Evolutionary conservation across 2,113 vertebrate species (phyloP), one percentile per base, ranked within the genome.

Genomic region (Saccopteryx leptura): DNA sequence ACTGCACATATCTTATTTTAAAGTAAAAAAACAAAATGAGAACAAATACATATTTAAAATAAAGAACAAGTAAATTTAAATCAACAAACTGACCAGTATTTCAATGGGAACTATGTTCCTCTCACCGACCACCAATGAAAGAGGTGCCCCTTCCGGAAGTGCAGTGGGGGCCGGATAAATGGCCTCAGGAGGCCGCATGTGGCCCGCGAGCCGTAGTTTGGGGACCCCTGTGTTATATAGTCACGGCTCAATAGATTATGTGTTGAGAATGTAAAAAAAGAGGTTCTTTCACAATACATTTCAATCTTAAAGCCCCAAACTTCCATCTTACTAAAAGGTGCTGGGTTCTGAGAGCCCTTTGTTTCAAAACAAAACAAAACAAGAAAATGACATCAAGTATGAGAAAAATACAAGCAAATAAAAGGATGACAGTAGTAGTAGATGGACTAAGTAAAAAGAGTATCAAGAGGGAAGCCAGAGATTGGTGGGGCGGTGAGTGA

Each of bases 251-350:
- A 11, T 61, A 63, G 63, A n/a, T 21, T 21, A 80, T 83, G 79
- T 60, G 71, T 28, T 84, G 68, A 76, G 48, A 79, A 88, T 54
- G 18, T 68, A 81, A 79, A 96, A 90, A 63, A 79, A 96, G 88
- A 63, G 17, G 75, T 63, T 82, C 63, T 90, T 82, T 76, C 39
- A 85, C 26, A 85, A 75, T 69, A 75, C 72, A 76, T n/a, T 81
- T 54, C 78, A 78, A 88, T 75, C 23, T 23, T 61, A 83, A 79
- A 33, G 4, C 12, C 4, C 28, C 58, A 75, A 84, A 58, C 50
- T 82, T 90, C 9, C 24, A 68, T 93, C 31, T 74, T 56, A 72
- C 69, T 88, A 31, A 58, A 90, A 74, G 58, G 10, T 89, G 12
- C 52, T 90, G 52, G 4, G 26, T 89, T 89, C 72, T 83, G 13